Percentiles rank a stretch among this genome's conserved stretches.
phyloP scores from a whole-genome alignment of 2,113 vertebrate genomes.

The Pao palembangensis region DNA sequence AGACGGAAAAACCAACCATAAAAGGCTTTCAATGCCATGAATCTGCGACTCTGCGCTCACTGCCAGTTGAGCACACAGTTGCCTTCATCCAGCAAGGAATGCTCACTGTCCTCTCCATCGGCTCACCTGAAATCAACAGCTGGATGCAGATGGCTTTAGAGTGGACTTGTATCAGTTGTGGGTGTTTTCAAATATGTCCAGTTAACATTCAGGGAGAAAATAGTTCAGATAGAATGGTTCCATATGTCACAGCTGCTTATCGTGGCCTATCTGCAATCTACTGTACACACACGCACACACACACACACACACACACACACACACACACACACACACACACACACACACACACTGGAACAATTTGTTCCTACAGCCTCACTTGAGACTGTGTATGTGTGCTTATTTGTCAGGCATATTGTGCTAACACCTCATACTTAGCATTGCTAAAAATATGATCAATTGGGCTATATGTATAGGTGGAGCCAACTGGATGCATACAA shows the following conservation, averaged over 20 bases:
- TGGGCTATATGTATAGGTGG: too few relatives aligned
- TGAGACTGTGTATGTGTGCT: too few relatives aligned
- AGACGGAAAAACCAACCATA: conserved; percentile 78
- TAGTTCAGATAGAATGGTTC: background rate
- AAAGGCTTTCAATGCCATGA: conserved; percentile 95
- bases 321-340: background rate
- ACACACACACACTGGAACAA: background rate
- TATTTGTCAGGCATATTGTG: too few relatives aligned
- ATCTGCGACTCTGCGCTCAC: conserved; percentile 97
- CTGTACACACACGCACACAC: too few relatives aligned
- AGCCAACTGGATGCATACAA: too few relatives aligned
- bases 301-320: background rate
- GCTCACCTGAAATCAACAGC: conserved; percentile 14
- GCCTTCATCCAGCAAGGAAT: conserved; percentile 81
- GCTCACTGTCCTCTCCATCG: conserved; percentile 51
- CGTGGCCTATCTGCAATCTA: too few relatives aligned
- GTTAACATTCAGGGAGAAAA: conserved; percentile 1
- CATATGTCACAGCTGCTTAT: too few relatives aligned
- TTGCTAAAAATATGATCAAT: too few relatives aligned
- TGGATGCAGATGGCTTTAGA: too few relatives aligned
- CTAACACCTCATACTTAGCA: too few relatives aligned
- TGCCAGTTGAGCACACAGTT: conserved; percentile 85
- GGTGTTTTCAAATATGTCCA: background rate
- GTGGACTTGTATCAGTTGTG: too few relatives aligned
- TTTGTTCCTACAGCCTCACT: conserved; percentile 4